A percentile compares a stretch with the other conserved stretches of the same genome.
These are phyloP conservation scores for Cassiopea xamachana DNA, from an alignment of 30 jellyfish, hydroid and myxozoan species.

Conservation along the genomic window DNA sequence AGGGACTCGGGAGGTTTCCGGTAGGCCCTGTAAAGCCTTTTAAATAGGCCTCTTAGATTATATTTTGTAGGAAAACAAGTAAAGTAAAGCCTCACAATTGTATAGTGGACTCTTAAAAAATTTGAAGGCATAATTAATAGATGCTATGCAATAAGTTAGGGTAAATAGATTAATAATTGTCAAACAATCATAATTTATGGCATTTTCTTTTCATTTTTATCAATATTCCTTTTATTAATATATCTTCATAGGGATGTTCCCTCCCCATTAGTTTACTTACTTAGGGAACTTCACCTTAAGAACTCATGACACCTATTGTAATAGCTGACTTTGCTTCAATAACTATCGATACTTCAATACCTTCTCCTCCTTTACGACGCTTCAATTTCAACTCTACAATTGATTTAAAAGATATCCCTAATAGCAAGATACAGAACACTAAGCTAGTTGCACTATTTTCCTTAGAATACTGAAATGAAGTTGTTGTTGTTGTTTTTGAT, in stretches of 20 bases:
- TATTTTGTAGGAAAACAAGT: too few relatives aligned
- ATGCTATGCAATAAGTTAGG: too few relatives aligned
- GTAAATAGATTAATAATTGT: too few relatives aligned
- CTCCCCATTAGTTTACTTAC: neutral
- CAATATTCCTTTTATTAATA: too few relatives aligned
- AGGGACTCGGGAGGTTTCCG: too few relatives aligned
- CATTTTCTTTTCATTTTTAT: neutral
- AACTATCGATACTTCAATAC: neutral
- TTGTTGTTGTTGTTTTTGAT: neutral
- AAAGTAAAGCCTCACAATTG: too few relatives aligned
- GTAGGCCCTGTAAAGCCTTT: too few relatives aligned
- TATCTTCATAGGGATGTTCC: constrained; percentile 1
- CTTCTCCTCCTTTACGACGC: neutral
- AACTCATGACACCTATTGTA: constrained; percentile 8
- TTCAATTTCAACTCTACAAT: neutral
- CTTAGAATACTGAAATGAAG: neutral
- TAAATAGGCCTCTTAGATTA: too few relatives aligned
- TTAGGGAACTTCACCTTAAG: constrained; percentile 5
- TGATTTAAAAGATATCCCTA: neutral
- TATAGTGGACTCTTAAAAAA: too few relatives aligned
- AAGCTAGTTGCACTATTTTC: neutral
- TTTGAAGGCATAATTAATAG: too few relatives aligned
- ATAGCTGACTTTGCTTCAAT: neutral
- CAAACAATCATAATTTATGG: neutral
- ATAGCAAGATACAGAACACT: neutral